Evolutionary conservation across 2,113 vertebrate genomes (phyloP).

Genomic region (Grantiella picta): DNA sequence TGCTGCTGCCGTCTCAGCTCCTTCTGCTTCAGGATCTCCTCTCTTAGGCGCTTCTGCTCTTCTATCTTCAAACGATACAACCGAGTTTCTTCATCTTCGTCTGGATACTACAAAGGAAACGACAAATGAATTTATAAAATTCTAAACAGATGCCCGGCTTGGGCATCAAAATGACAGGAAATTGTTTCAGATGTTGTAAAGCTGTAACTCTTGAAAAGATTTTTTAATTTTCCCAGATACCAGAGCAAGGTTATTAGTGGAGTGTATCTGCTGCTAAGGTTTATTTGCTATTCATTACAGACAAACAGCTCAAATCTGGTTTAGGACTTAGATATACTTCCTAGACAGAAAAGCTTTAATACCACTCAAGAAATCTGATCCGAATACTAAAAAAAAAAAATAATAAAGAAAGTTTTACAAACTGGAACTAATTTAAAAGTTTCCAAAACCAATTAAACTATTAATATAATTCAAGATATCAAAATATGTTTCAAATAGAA

Average conservation of each 20-base stretch:
- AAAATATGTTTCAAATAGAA: conserved; percentile 68
- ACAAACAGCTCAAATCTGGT: conserved; percentile 14
- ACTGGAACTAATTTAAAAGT: conserved; percentile 67
- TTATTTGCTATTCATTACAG: conserved; percentile 31
- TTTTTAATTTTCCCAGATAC: not conserved
- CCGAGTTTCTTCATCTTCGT: conserved; percentile 93
- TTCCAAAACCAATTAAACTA: conserved; percentile 75
- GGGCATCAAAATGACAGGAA: not conserved
- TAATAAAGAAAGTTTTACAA: conserved; percentile 43
- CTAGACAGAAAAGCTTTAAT: not conserved
- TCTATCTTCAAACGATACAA: conserved; percentile 94
- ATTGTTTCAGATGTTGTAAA: not conserved
- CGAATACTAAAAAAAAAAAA: conserved; percentile 31
- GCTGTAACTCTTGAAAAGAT: not conserved
- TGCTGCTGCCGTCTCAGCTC: conserved; percentile 94
- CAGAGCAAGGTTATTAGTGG: not conserved
- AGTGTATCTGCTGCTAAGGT: not conserved
- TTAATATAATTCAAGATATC: conserved; percentile 73
- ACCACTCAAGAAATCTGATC: conserved; percentile 55
- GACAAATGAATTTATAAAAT: not conserved
- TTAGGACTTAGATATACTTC: not conserved
- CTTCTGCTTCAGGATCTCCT: conserved; percentile 92
- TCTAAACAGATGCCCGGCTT: not conserved
- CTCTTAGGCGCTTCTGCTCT: conserved; percentile 92
- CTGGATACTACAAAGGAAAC: conserved; percentile 76